These are phyloP conservation scores for Petrolisthes cinctipes DNA, from an alignment of 2,888 invertebrate genomes.

Conservation along the genomic window DNA sequence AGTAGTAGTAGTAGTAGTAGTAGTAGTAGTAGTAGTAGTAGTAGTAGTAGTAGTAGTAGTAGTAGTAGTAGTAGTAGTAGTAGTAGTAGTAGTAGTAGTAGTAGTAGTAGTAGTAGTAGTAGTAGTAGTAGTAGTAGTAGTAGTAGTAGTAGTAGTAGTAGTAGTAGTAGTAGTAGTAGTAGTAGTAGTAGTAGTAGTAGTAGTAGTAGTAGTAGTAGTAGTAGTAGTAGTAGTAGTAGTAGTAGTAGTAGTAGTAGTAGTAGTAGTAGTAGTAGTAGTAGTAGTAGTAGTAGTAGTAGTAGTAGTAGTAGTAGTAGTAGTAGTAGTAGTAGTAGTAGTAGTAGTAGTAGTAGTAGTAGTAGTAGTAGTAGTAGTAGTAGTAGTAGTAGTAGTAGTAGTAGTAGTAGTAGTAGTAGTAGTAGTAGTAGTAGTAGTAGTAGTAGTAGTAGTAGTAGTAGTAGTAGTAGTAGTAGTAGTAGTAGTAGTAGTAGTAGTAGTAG, in stretches of 20 bases:
- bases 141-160: too few relatives aligned
- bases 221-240: constrained; percentile 10
- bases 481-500: constrained; percentile 22
- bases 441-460: constrained; percentile 22
- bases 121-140: too few relatives aligned
- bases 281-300: constrained; percentile 5
- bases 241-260: constrained; percentile 10
- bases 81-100: too few relatives aligned
- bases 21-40: too few relatives aligned
- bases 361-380: constrained; percentile 6
- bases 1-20: too few relatives aligned
- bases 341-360: constrained; percentile 10
- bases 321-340: constrained; percentile 22
- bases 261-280: constrained; percentile 9
- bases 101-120: too few relatives aligned
- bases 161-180: too few relatives aligned
- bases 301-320: not conserved
- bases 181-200: too few relatives aligned
- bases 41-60: too few relatives aligned
- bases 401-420: constrained; percentile 26
- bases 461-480: constrained; percentile 4
- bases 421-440: constrained; percentile 20
- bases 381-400: constrained; percentile 24
- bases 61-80: too few relatives aligned
- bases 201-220: too few relatives aligned